phyloP scores from a whole-genome alignment of 2,888 invertebrate species.

The Xestia rhomboidea region DNA sequence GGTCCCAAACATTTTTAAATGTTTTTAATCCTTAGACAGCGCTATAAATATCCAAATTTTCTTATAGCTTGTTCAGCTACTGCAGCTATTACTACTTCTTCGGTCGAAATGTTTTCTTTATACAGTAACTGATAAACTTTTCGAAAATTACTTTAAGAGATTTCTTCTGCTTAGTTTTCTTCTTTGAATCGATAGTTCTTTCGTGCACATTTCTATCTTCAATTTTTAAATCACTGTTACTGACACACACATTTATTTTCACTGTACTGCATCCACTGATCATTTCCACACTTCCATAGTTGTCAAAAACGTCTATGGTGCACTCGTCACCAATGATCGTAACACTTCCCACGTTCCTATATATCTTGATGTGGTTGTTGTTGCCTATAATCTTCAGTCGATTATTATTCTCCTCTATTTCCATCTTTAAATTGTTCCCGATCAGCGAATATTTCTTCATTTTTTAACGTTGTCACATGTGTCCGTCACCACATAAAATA shows the following conservation, averaged over 20 bases:
- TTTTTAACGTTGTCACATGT: constrained; percentile 12
- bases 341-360: constrained; percentile 72
- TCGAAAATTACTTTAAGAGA: constrained; percentile 40
- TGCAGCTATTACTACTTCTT: constrained; percentile 17
- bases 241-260: constrained; percentile 48
- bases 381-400: constrained; percentile 74
- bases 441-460: constrained; percentile 75
- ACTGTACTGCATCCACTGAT: constrained; percentile 61
- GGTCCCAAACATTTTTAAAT: constrained; percentile 6
- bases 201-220: constrained; percentile 5
- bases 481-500: constrained; percentile 41
- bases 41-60: background rate
- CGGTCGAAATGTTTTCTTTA: constrained; percentile 39
- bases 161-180: constrained; percentile 24
- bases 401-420: constrained; percentile 71
- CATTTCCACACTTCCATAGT: constrained; percentile 71
- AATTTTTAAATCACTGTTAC: constrained; percentile 30
- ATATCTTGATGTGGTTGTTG: constrained; percentile 74
- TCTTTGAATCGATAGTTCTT: constrained; percentile 19
- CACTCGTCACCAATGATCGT: constrained; percentile 73
- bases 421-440: constrained; percentile 74
- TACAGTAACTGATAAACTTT: constrained; percentile 33
- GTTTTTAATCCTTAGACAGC: background rate
- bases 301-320: constrained; percentile 70
- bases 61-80: background rate